A percentile compares a stretch with the other conserved stretches of the same genome.
Evolutionary conservation across 1,140 invertebrate genomes (phyloP).

Genomic region (Leptonema lineaticorne): DNA sequence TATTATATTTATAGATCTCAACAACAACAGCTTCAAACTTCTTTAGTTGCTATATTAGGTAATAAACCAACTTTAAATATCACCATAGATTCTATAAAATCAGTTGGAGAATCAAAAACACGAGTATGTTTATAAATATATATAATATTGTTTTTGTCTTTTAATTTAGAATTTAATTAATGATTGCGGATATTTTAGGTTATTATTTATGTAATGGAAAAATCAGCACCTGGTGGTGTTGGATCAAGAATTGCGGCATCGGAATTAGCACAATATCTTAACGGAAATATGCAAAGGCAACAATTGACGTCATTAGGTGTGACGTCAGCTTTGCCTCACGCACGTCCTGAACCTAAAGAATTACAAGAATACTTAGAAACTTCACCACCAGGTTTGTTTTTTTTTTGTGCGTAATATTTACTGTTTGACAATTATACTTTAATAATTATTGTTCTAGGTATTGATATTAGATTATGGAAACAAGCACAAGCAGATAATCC

Average conservation of each 20-base stretch:
- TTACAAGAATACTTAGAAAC: conserved; percentile 87
- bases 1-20: conserved; percentile 58
- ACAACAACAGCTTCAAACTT: conserved; percentile 71
- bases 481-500: conserved; percentile 94
- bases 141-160: background rate
- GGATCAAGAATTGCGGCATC: conserved; percentile 70
- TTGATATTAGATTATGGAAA: conserved; percentile 79
- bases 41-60: conserved; percentile 69
- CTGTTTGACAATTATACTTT: background rate
- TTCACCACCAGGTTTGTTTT: conserved; percentile 70
- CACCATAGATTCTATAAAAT: conserved; percentile 73
- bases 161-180: background rate
- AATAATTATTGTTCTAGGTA: conserved; percentile 55
- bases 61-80: conserved; percentile 82
- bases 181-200: conserved; percentile 41
- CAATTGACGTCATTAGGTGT: conserved; percentile 70
- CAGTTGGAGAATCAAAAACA: conserved; percentile 71
- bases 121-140: conserved; percentile 60
- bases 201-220: conserved; percentile 78
- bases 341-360: conserved; percentile 70
- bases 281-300: conserved; percentile 67
- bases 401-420: background rate
- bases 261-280: conserved; percentile 69
- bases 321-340: conserved; percentile 61
- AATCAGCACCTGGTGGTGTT: conserved; percentile 63